These are phyloP conservation scores for Thera britannica DNA, from an alignment of 2,888 invertebrate species.

Conservation along the genomic window DNA sequence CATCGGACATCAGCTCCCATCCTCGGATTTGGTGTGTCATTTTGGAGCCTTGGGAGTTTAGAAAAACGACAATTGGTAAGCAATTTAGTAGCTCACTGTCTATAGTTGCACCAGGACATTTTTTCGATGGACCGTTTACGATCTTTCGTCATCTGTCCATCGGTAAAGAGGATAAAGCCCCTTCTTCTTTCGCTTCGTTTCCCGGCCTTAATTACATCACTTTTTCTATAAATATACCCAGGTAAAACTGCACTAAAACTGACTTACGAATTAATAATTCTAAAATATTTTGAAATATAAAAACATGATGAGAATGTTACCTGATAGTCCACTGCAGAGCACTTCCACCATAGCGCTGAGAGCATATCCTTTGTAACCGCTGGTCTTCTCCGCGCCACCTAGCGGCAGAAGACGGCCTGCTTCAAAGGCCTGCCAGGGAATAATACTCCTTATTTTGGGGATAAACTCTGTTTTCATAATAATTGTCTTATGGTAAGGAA, in stretches of 20 bases:
- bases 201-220: too few species aligned
- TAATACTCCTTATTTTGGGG: background rate
- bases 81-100: too few species aligned
- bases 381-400: constrained; percentile 89
- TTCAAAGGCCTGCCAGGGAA: constrained; percentile 77
- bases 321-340: constrained; percentile 92
- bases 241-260: too few species aligned
- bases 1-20: constrained; percentile 87
- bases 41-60: constrained; percentile 73
- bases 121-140: too few species aligned
- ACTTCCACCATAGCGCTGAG: constrained; percentile 93
- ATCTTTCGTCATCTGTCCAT: too few species aligned
- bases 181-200: too few species aligned
- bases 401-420: constrained; percentile 87
- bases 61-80: background rate
- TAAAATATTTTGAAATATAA: background rate
- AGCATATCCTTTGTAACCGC: constrained; percentile 96
- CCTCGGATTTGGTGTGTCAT: constrained; percentile 89
- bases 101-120: too few species aligned
- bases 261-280: too few species aligned
- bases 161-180: too few species aligned
- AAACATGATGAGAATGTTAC: constrained; percentile 51
- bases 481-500: background rate
- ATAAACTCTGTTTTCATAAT: background rate
- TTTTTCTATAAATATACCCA: too few species aligned